These are phyloP conservation scores for Leptinotarsa undecemlineata DNA, from an alignment of 1,140 invertebrate genomes.

Conservation along the genomic window DNA sequence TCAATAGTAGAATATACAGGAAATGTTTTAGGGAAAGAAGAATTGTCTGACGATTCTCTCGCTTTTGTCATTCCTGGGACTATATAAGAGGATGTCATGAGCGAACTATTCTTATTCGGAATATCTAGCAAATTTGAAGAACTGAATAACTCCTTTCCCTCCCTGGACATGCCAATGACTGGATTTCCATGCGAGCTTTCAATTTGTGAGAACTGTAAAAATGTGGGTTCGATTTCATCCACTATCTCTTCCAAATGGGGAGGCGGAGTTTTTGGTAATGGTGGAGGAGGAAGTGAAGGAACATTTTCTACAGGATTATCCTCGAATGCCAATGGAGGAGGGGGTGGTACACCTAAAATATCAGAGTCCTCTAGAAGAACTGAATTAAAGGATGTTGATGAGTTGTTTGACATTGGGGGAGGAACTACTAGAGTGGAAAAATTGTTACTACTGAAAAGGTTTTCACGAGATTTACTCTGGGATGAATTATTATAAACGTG, in stretches of 20 bases:
- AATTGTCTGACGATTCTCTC: too few relatives aligned
- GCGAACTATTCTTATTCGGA: background rate
- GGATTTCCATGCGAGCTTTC: background rate
- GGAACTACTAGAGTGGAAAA: background rate
- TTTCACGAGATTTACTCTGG: slow-evolving; percentile 1
- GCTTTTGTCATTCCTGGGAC: background rate
- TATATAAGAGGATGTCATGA: background rate
- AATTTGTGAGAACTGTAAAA: background rate
- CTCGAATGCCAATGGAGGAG: slow-evolving; percentile 35
- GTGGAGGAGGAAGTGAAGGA: slow-evolving; percentile 29
- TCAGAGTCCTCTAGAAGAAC: slow-evolving; percentile 32
- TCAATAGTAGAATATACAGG: background rate
- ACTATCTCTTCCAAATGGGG: slow-evolving; percentile 14
- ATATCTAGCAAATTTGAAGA: background rate
- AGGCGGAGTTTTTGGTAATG: slow-evolving; percentile 23
- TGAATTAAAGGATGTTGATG: slow-evolving; percentile 14
- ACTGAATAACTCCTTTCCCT: background rate
- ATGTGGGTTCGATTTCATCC: background rate
- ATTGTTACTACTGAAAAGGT: background rate
- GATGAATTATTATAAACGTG: slow-evolving; percentile 32
- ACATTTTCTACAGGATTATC: background rate
- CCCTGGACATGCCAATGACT: background rate
- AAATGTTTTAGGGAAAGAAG: too few relatives aligned
- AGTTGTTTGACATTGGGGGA: background rate
- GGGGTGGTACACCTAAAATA: slow-evolving; percentile 36